These are phyloP conservation scores for Plagodis dolabraria DNA, from an alignment of 2,888 invertebrate genomes.

Conservation along the genomic window DNA sequence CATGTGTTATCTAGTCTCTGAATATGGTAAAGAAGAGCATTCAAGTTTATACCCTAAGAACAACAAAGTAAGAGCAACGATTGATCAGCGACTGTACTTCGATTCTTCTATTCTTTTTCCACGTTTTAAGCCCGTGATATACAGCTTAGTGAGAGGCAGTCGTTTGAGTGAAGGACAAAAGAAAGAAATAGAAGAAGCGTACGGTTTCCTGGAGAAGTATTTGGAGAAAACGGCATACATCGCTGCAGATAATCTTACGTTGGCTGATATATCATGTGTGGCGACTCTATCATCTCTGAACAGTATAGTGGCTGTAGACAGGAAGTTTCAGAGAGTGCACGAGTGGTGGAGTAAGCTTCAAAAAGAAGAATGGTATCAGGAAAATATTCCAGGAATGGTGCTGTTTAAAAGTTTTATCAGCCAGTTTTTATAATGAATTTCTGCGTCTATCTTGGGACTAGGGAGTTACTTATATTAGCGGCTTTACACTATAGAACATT, in stretches of 20 bases:
- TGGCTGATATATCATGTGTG: constrained; percentile 59
- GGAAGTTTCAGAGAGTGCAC: constrained; percentile 41
- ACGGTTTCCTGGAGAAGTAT: constrained; percentile 53
- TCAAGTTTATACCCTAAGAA: constrained; percentile 51
- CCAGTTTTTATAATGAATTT: constrained; percentile 35
- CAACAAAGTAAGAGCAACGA: constrained; percentile 40
- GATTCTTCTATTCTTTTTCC: constrained; percentile 57
- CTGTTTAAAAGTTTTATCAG: constrained; percentile 43
- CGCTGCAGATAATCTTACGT: constrained; percentile 47
- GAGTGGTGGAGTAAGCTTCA: constrained; percentile 50
- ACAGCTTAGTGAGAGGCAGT: constrained; percentile 40
- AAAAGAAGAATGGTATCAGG: constrained; percentile 48
- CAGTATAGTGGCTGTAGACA: constrained; percentile 44
- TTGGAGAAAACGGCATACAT: constrained; percentile 43
- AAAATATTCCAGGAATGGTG: constrained; percentile 48
- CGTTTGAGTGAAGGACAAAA: constrained; percentile 39
- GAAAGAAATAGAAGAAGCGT: constrained; percentile 48
- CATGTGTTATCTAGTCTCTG: constrained; percentile 51
- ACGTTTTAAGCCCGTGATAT: constrained; percentile 44
- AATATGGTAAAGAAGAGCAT: constrained; percentile 43
- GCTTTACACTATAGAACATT: too few relatives aligned
- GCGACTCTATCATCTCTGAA: constrained; percentile 52
- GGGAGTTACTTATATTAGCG: not conserved
- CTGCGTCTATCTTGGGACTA: not conserved
- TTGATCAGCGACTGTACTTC: constrained; percentile 55